Evolutionary conservation across 1,140 invertebrate species (phyloP).

Genomic region (Drosophila orena): DNA sequence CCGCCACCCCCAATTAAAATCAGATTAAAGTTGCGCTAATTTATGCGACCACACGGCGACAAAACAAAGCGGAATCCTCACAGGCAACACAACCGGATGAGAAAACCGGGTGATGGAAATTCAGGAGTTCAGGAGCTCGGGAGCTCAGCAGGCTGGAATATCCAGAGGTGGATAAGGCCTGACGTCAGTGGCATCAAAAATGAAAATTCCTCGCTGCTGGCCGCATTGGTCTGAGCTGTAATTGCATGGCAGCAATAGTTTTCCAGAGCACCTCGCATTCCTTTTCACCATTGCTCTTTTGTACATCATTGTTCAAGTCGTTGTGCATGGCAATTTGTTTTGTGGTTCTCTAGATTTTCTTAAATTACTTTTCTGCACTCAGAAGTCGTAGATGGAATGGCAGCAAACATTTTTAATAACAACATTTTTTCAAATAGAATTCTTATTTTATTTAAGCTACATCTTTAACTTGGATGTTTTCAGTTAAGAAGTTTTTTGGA

Average conservation of each 20-base stretch:
- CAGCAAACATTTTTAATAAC: background rate
- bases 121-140: background rate
- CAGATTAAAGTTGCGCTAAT: conserved; percentile 82
- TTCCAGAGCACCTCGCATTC: conserved; percentile 10
- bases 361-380: background rate
- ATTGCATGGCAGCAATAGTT: conserved; percentile 32
- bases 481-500: too few species aligned
- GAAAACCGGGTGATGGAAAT: conserved; percentile 9
- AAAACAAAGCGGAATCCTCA: conserved; percentile 68
- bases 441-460: too few species aligned
- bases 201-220: conserved; percentile 23
- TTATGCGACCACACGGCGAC: conserved; percentile 80
- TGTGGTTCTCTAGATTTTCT: conserved; percentile 13
- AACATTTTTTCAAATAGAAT: too few species aligned
- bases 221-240: conserved; percentile 10
- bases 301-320: conserved; percentile 4
- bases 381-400: background rate
- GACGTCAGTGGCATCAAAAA: conserved; percentile 44
- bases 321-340: conserved; percentile 16
- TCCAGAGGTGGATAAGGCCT: conserved; percentile 24
- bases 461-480: background rate
- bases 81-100: conserved; percentile 35
- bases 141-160: background rate
- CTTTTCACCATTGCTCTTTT: conserved; percentile 12
- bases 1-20: conserved; percentile 76